Conservation (phyloP, 2,113 vertebrate genomes). For the Acinonyx jubatus region DNA sequence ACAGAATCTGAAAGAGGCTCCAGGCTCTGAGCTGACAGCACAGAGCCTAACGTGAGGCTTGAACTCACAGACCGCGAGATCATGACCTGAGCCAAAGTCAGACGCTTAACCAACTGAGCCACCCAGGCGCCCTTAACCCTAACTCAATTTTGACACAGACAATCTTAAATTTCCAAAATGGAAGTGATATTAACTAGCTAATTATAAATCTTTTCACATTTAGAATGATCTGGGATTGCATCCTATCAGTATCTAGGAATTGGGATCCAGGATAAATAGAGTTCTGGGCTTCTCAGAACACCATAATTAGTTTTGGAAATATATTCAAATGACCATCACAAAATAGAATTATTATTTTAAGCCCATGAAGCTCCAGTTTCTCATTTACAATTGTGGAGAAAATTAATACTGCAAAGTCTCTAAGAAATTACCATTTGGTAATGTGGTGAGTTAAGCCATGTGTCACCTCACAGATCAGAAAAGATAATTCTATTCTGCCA, state of each 20-base stretch:
- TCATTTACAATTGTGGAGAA: background rate
- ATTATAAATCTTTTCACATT: background rate
- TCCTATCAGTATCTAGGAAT: background rate
- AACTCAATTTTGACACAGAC: background rate
- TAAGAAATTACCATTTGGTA: background rate
- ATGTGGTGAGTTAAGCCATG: background rate
- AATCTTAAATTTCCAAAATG: background rate
- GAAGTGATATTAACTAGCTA: background rate
- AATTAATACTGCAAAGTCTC: background rate
- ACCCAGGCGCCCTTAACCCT: background rate
- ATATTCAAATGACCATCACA: background rate
- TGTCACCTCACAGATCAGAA: background rate
- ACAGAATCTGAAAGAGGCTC: too few relatives aligned
- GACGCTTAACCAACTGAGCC: too few relatives aligned
- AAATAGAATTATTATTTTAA: slow-evolving; percentile 1
- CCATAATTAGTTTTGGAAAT: background rate
- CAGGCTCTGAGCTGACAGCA: too few relatives aligned
- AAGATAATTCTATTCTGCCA: background rate
- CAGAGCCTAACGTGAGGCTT: too few relatives aligned
- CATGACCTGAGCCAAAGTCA: too few relatives aligned
- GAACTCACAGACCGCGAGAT: too few relatives aligned
- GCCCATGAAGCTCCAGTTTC: background rate
- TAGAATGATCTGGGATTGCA: background rate
- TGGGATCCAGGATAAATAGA: background rate
- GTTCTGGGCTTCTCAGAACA: background rate